A percentile compares a stretch with the other conserved stretches of the same genome.
These are phyloP conservation scores for Nicator chloris DNA, from an alignment of 2,113 vertebrate species.

Conservation along the genomic window DNA sequence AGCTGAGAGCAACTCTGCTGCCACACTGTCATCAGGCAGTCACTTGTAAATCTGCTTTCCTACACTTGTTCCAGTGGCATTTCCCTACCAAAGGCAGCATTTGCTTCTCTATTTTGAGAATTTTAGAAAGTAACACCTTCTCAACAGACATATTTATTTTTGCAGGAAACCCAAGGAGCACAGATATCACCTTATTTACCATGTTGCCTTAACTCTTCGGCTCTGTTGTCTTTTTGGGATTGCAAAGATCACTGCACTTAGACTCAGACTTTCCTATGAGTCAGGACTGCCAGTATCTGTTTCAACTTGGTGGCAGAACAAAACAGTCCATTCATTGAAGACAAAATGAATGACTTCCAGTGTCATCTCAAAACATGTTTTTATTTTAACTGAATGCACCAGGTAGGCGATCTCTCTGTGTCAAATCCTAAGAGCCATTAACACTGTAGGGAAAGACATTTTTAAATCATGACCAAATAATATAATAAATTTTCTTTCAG, in stretches of 20 bases:
- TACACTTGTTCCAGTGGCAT: not conserved
- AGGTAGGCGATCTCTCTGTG: not conserved
- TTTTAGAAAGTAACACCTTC: not conserved
- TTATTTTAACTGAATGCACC: not conserved
- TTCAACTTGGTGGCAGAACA: not conserved
- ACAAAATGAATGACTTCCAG: not conserved
- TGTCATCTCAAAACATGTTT: not conserved
- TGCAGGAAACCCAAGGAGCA: not conserved
- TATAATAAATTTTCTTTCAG: not conserved
- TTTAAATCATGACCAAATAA: not conserved
- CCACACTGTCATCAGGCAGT: too few relatives aligned
- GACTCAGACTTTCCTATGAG: not conserved
- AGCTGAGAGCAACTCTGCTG: not conserved
- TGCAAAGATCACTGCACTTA: not conserved
- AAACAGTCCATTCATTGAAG: not conserved
- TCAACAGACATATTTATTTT: not conserved
- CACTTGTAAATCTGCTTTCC: not conserved
- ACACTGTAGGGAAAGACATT: slow-evolving; percentile 11
- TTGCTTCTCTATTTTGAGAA: not conserved
- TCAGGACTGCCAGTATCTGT: not conserved
- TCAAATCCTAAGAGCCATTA: slow-evolving; percentile 40
- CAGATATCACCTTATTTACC: not conserved
- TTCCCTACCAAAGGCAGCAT: not conserved
- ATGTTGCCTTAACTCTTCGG: not conserved
- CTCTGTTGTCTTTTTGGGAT: not conserved